Base-by-base conservation (phyloP, 1,140 invertebrate genomes). In the Andrena cerasifolii region DNA sequence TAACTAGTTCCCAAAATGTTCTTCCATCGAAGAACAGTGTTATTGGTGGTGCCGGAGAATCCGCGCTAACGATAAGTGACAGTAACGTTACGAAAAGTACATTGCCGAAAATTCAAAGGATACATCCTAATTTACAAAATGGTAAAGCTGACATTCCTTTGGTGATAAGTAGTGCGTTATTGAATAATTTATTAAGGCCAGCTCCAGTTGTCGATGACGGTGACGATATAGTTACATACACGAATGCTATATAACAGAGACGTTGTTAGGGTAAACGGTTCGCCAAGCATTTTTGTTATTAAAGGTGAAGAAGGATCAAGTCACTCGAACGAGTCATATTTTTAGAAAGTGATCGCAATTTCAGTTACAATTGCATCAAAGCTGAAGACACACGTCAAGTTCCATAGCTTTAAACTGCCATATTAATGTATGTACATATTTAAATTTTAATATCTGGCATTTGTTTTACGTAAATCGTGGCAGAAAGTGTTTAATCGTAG, bases 71-170 rank as follows among this genome's bases (percentile, higher is more conserved):
- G 5, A 33, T 61, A 16, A 82, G 45, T n/a, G 63, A 84, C 59
- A 73, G 1, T 59, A 62, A 4, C 16, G 28, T 58, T n/a, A 54
- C 53, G 8, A 90, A 87, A 51, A 80, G 33, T 7, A 78, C 72
- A 18, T 70, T 87, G n/a, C 73, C 87, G 12, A 91, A 90, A 61
- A 58, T 89, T 24, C 83, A 88, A n/a, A 91, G 88, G 56, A 87
- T 78, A 36, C 87, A 90, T 43, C 84, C 86, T 0, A 90, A 71
- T 56, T 72, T 92, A 16, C 91, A 91, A 76, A 90, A 83, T 53
- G 87, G 87, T 10, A 91, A 87, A 77, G 88, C 91, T 0, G 92
- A 93, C 73, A 92, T 92, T 74, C 91, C 92, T 14, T 80, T 93
- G 36, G 89, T 91, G 45, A 91, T 92, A 78, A 92, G 91, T 56